Conservation (phyloP, 2,888 invertebrate species). For the Clostera curtula region DNA sequence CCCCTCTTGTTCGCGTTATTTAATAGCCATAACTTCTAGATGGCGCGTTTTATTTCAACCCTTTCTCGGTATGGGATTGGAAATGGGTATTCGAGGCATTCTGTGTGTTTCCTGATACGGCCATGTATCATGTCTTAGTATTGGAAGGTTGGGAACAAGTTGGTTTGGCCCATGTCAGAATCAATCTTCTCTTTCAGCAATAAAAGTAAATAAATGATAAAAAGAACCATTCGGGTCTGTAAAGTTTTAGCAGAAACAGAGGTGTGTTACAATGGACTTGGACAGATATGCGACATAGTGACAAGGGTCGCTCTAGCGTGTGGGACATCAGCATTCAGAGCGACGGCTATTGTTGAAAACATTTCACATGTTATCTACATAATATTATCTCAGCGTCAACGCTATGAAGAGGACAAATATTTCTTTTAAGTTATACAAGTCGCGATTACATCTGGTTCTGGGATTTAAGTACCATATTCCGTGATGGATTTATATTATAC, state of each 20-base stretch:
- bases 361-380: slow-evolving; percentile 19
- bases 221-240: too few species aligned
- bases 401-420: slow-evolving; percentile 17
- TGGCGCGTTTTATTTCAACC: slow-evolving; percentile 3
- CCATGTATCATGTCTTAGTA: not conserved
- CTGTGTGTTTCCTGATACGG: not conserved
- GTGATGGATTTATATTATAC: too few species aligned
- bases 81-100: not conserved
- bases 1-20: slow-evolving; percentile 17
- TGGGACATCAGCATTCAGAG: slow-evolving; percentile 17
- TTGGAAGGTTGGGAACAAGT: not conserved
- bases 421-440: too few species aligned
- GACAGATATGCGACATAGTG: slow-evolving; percentile 61
- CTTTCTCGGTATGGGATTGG: slow-evolving; percentile 2
- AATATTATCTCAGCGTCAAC: slow-evolving; percentile 14
- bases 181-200: not conserved
- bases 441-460: too few species aligned
- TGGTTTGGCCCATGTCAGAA: not conserved
- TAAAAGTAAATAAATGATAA: too few species aligned
- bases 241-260: slow-evolving; percentile 24
- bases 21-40: slow-evolving; percentile 20
- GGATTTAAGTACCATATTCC: too few species aligned
- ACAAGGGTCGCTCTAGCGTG: slow-evolving; percentile 50
- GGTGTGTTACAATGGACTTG: slow-evolving; percentile 50
- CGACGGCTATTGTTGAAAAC: slow-evolving; percentile 19